phyloP scores from a whole-genome alignment of 1,140 invertebrate genomes.

The Rhizoglyphus robini region DNA sequence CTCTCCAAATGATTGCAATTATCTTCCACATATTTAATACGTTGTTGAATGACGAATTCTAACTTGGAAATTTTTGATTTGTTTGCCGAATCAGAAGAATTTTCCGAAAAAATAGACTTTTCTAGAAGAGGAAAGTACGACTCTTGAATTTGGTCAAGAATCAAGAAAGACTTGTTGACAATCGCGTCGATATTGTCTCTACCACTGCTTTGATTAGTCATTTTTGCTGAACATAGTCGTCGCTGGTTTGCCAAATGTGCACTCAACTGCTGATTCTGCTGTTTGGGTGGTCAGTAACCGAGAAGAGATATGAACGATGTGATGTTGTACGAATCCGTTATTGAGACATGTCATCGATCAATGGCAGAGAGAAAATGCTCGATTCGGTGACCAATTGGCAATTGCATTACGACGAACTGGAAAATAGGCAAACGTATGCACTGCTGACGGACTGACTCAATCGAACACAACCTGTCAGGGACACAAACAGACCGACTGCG shows the following conservation, averaged over 20 bases:
- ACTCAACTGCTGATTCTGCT: not conserved
- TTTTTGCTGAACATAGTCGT: not conserved
- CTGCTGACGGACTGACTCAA: too few species aligned
- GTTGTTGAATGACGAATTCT: slow-evolving; percentile 10
- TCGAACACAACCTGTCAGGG: too few species aligned
- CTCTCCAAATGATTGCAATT: slow-evolving; percentile 2
- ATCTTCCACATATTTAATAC: slow-evolving; percentile 7
- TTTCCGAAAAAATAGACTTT: not conserved
- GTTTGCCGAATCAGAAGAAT: not conserved
- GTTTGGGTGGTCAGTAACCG: too few species aligned
- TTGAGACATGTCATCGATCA: too few species aligned
- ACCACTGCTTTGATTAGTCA: not conserved
- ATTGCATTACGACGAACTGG: too few species aligned
- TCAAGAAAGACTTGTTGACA: slow-evolving; percentile 6
- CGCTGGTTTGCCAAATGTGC: too few species aligned
- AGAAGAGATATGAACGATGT: too few species aligned
- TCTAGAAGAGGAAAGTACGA: slow-evolving; percentile 14
- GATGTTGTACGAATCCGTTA: too few species aligned
- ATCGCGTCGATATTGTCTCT: not conserved
- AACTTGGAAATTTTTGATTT: slow-evolving; percentile 5
- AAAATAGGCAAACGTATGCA: too few species aligned
- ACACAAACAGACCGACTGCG: too few species aligned
- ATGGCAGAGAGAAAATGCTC: too few species aligned
- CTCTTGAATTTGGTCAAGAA: slow-evolving; percentile 12
- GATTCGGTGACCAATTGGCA: too few species aligned